Evolutionary conservation across 1,140 invertebrate genomes (phyloP), one percentile per base, ranked within the genome.

Genomic region (Papilio glaucus): DNA sequence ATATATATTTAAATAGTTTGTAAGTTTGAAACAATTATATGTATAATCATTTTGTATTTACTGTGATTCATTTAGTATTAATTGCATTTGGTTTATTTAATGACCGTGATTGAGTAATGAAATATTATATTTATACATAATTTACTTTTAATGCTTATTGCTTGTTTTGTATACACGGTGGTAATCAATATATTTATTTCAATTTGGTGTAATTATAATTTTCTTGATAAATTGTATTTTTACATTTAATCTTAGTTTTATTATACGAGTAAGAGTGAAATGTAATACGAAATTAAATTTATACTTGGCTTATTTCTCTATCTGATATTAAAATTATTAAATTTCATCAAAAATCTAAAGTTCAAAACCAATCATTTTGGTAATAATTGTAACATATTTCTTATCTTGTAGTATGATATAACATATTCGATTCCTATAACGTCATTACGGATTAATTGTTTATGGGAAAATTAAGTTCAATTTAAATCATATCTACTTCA

Each of bases 41-140:
- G n/a, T n/a, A 71, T 82, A 82, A 85, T 84, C 75, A 75, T 85
- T 85, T 87, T 75, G 49, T 82, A 75, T 86, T 83, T 84, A 85
- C 85, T 90, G 88, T 90, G 86, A 90, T 86, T 87, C 78, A 85
- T 77, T 90, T 88, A 84, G 84, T 85, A 85, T 87, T 85, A 85
- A 77, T 76, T 73, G 73, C 76, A 80, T 79, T 77, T 76, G 26
- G n/a, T 49, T 69, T 69, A 69, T 69, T 69, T 53, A 33, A 33
- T 53, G 37, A 53, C 45, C 26, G 29, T 69, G 18, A 33, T 57
- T 13, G 10, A 24, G 49, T 57, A 57, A 57, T 13, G 9, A 49
- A 49, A 69, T 69, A 49, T 26, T n/a, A 18, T 69, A 69, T 69
- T 69, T 69, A 69, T 69, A n/a, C n/a, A 45, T 42, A 42, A 41